A percentile compares a stretch with the other conserved stretches of the same genome.
Conservation (phyloP, 2,888 invertebrate genomes). For the Morpho helenor region DNA sequence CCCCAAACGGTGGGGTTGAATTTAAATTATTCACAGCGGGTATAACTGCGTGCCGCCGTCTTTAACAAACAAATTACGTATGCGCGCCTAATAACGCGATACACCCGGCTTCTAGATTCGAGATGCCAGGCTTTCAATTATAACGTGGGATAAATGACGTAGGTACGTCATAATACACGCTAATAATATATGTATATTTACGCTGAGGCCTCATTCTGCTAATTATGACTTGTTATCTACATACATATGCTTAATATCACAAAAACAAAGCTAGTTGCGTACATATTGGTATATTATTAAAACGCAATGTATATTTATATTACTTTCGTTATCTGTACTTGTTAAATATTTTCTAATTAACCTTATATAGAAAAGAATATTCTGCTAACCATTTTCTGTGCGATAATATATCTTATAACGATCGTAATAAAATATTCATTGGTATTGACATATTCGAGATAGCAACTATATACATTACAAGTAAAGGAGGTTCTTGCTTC, state of each 20-base stretch:
- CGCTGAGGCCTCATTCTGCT: conserved; percentile 32
- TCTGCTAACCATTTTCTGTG: too few relatives aligned
- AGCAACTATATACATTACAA: too few relatives aligned
- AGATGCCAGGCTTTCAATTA: conserved; percentile 68
- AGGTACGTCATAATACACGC: conserved; percentile 23
- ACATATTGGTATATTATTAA: too few relatives aligned
- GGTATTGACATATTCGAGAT: too few relatives aligned
- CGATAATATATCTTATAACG: too few relatives aligned
- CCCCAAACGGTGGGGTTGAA: conserved; percentile 67
- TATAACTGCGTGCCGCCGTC: conserved; percentile 75
- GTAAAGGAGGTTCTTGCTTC: too few relatives aligned
- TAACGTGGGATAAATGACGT: conserved; percentile 68
- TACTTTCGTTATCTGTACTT: too few relatives aligned
- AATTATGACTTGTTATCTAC: conserved; percentile 24
- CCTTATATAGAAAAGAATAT: too few relatives aligned
- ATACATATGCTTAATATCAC: conserved; percentile 10
- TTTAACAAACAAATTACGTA: conserved; percentile 79
- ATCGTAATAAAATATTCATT: too few relatives aligned
- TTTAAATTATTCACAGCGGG: conserved; percentile 78
- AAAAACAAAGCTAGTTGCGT: too few relatives aligned
- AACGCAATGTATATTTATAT: too few relatives aligned
- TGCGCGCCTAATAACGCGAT: conserved; percentile 75
- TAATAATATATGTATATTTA: conserved; percentile 37
- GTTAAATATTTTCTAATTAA: too few relatives aligned
- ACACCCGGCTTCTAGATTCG: conserved; percentile 63